Conservation (phyloP, 2,113 vertebrate genomes). For the Prunella fulvescens region DNA sequence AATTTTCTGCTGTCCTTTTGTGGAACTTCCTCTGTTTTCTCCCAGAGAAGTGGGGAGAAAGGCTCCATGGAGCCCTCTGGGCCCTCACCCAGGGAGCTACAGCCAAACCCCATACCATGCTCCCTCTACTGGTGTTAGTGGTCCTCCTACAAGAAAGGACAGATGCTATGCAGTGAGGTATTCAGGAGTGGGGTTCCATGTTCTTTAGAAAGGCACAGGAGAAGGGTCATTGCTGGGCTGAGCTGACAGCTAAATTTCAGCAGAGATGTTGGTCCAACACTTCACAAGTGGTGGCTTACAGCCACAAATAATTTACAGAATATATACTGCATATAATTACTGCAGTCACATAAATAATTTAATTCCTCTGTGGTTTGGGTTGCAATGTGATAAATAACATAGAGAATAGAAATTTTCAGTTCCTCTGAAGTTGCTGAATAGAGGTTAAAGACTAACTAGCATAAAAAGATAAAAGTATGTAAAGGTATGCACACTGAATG, state of each 20-base stretch:
- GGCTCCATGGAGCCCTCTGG: fast-evolving
- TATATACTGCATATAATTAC: not conserved
- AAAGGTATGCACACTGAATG: not conserved
- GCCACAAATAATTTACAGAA: not conserved
- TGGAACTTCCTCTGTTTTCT: not conserved
- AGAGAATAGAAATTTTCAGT: not conserved
- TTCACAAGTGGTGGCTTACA: not conserved
- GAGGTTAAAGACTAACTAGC: not conserved
- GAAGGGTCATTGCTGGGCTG: not conserved
- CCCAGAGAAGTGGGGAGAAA: not conserved
- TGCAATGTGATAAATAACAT: not conserved
- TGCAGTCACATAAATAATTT: not conserved
- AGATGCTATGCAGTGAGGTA: fast-evolving
- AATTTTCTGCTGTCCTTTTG: not conserved
- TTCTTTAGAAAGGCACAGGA: not conserved
- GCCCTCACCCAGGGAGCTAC: not conserved
- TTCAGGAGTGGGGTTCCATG: not conserved
- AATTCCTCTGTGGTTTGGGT: not conserved
- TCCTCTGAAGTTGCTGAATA: not conserved
- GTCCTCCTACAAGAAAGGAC: not conserved
- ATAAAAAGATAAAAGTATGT: not conserved
- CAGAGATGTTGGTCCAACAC: not conserved
- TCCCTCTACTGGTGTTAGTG: constrained; percentile 26
- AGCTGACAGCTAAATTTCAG: not conserved
- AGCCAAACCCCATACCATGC: not conserved